These are phyloP conservation scores for Icerya purchasi DNA, from an alignment of 2,888 invertebrate genomes.

Conservation along the genomic window DNA sequence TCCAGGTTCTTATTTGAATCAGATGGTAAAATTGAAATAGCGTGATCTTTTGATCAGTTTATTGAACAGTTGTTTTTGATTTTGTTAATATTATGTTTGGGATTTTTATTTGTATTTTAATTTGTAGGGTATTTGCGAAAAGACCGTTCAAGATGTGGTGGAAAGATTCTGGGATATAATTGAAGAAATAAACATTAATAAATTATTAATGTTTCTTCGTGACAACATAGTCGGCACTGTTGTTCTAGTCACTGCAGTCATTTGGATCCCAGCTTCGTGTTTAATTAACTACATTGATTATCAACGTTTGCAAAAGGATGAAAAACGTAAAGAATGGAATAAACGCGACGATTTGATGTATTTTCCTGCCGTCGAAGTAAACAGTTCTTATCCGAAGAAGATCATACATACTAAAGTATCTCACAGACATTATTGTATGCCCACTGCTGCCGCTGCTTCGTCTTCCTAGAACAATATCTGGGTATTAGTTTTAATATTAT, in stretches of 20 bases:
- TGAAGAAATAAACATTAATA: conserved; percentile 85
- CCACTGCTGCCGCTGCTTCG: not conserved
- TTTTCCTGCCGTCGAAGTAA: conserved; percentile 3
- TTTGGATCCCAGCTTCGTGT: conserved; percentile 90
- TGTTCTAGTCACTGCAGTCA: conserved; percentile 65
- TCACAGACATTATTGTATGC: not conserved
- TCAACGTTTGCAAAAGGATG: conserved; percentile 32
- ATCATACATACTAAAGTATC: conserved; percentile 6
- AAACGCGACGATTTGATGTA: conserved; percentile 12
- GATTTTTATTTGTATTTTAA: not conserved
- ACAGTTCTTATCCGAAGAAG: conserved; percentile 6
- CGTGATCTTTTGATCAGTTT: too few species aligned
- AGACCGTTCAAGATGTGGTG: conserved; percentile 83
- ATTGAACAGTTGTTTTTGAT: too few species aligned
- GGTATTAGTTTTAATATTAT: too few species aligned
- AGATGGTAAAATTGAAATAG: too few species aligned
- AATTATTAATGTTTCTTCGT: conserved; percentile 65
- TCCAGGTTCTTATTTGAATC: too few species aligned
- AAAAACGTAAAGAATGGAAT: conserved; percentile 12
- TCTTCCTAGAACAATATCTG: not conserved
- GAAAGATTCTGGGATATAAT: conserved; percentile 95
- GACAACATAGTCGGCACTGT: conserved; percentile 89
- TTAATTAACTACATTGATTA: conserved; percentile 55
- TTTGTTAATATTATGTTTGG: too few species aligned
- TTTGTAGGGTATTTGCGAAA: conserved; percentile 71